phyloP scores from a whole-genome alignment of 2,113 vertebrate genomes.

The Thamnaconus septentrionalis region DNA sequence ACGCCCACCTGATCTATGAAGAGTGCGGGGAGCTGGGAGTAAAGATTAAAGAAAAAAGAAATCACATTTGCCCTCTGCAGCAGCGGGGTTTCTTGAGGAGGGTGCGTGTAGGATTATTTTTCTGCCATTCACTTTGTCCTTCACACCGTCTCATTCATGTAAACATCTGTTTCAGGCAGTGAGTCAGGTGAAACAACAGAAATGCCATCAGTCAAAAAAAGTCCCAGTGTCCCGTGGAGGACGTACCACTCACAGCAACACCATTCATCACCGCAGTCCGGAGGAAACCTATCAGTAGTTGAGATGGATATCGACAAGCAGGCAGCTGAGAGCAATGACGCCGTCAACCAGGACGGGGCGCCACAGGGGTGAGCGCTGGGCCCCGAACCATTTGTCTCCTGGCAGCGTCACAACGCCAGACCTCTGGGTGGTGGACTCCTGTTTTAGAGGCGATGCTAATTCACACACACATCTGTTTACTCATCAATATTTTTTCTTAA shows the following conservation, averaged over 20 bases:
- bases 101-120: slow-evolving; percentile 4
- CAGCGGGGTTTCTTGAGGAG: slow-evolving; percentile 24
- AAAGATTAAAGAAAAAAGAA: slow-evolving; percentile 12
- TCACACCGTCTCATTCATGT: slow-evolving; percentile 36
- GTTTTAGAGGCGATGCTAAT: no score
- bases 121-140: slow-evolving; percentile 30
- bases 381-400: no score
- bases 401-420: no score
- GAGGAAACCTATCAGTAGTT: no score
- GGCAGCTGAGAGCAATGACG: no score
- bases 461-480: no score
- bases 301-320: no score
- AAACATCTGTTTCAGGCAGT: slow-evolving; percentile 20
- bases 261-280: background rate
- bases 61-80: slow-evolving; percentile 11
- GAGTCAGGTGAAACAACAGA: slow-evolving; percentile 20
- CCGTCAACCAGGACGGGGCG: no score
- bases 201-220: background rate
- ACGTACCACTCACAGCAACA: slow-evolving; percentile 4
- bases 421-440: no score
- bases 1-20: slow-evolving; percentile 29
- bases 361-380: no score
- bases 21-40: slow-evolving; percentile 30
- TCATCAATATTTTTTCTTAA: no score
- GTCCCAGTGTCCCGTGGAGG: slow-evolving; percentile 34